phyloP scores from a whole-genome alignment of 2,797 vertebrate species.

The Synanceia verrucosa region DNA sequence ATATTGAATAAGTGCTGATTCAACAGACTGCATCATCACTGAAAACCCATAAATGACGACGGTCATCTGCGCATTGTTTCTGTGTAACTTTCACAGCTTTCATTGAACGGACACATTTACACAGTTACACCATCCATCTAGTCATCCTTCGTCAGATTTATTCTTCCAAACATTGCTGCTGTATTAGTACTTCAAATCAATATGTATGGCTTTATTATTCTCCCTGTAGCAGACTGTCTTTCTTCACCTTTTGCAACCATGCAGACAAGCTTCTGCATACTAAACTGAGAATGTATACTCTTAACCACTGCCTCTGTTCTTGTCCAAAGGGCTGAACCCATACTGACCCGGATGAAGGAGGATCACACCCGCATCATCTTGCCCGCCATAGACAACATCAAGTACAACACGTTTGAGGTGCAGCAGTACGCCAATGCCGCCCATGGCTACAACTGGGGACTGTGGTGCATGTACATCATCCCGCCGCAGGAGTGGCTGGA shows the following conservation, averaged over 20 bases:
- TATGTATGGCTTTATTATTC: constrained; percentile 1
- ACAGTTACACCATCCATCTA: background rate
- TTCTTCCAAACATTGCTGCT: constrained; percentile 13
- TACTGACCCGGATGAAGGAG: constrained; percentile 91
- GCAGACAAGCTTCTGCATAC: background rate
- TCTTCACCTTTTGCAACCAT: constrained; percentile 5
- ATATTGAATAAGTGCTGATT: constrained; percentile 47
- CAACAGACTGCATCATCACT: background rate
- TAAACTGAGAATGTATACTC: background rate
- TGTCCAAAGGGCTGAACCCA: constrained; percentile 89
- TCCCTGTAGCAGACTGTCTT: background rate
- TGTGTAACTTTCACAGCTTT: constrained; percentile 6
- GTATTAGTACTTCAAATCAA: constrained; percentile 27
- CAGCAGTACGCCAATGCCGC: constrained; percentile 97
- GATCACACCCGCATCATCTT: constrained; percentile 93
- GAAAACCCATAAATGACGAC: constrained; percentile 21
- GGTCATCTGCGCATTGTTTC: background rate
- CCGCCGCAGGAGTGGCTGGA: constrained; percentile 98
- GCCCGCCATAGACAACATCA: constrained; percentile 98
- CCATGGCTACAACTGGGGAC: constrained; percentile 98
- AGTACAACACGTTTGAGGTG: constrained; percentile 97
- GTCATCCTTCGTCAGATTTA: constrained; percentile 1
- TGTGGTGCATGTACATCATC: constrained; percentile 99
- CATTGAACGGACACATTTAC: constrained; percentile 3
- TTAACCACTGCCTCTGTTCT: constrained; percentile 18